Base-by-base conservation (phyloP, 2,888 invertebrate genomes). In the Lycaena phlaeas region DNA sequence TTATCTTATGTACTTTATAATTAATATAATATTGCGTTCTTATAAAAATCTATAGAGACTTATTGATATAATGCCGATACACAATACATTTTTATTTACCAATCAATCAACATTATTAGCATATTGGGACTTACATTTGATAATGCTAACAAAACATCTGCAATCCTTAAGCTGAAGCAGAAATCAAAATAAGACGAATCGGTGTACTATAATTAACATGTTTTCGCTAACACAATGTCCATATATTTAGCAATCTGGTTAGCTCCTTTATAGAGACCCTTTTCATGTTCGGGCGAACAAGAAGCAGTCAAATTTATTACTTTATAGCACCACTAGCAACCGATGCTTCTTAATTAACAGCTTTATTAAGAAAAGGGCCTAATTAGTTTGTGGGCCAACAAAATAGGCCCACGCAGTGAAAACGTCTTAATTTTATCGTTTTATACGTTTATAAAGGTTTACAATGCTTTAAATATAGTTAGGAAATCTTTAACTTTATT, bases 351-450 rank as follows among this genome's bases (percentile, higher is more conserved):
- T 53, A 55, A 56, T 54, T 56, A 54, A 53, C 51, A 81, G 74
- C 74, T 81, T 81, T 71, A 82, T 81, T 77, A 76, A 71, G 72
- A 71, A 76, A 72, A 69, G 78, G 77, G 79, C 77, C 46, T 67
- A 66, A 70, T 72, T 70, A 69, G 59, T 53, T 54, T 59, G 60
- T 60, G 61, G 63, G 57, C 69, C 68, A 70, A 78, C 82, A 79
- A 81, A 82, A 81, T 79, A 77, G 78, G 73, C 73, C 67, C 63
- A 63, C 58, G 60, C 73, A 73, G 78, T 82, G 76, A 81, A 82
- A 82, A 79, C 75, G 82, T 81, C 77, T 71, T 81, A 78, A 81
- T 79, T 81, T 79, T 78, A 82, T 79, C 29, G 47, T 51, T 57
- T 57, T 62, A 72, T 65, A 60, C 15, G 34, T 34, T 34, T 34